Evolutionary conservation across 2,888 invertebrate genomes (phyloP).

Genomic region (Andrena marginata): DNA sequence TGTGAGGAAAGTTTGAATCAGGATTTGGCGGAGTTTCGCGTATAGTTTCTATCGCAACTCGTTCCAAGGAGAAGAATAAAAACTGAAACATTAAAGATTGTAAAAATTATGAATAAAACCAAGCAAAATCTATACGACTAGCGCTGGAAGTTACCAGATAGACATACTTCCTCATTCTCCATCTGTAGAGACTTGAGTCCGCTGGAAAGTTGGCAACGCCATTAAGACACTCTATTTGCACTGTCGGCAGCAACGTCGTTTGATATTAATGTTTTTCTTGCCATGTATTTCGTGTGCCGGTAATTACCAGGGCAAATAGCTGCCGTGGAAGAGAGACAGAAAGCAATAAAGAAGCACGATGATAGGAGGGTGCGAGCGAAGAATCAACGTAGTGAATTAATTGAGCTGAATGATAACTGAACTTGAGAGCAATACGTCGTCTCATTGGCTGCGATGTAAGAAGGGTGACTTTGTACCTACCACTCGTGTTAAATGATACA

Average conservation of each 20-base stretch:
- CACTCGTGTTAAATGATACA: background rate
- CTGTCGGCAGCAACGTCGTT: slow-evolving; percentile 78
- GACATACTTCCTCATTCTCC: slow-evolving; percentile 63
- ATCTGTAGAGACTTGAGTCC: slow-evolving; percentile 50
- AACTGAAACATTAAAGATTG: slow-evolving; percentile 5
- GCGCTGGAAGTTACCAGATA: slow-evolving; percentile 53
- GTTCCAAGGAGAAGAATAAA: background rate
- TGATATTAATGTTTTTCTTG: slow-evolving; percentile 84
- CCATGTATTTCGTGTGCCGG: slow-evolving; percentile 76
- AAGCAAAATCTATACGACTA: slow-evolving; percentile 43
- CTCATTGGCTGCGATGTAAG: background rate
- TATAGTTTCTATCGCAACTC: background rate
- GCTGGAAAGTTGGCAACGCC: slow-evolving; percentile 78
- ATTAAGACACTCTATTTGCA: slow-evolving; percentile 82
- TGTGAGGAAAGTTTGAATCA: no score
- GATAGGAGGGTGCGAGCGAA: slow-evolving; percentile 42
- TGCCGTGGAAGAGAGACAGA: slow-evolving; percentile 50
- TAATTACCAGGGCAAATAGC: slow-evolving; percentile 81
- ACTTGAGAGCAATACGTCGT: slow-evolving; percentile 1
- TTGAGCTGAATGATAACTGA: slow-evolving; percentile 49
- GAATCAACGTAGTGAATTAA: slow-evolving; percentile 58
- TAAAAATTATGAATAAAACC: slow-evolving; percentile 40
- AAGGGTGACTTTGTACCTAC: background rate
- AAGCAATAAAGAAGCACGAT: slow-evolving; percentile 48
- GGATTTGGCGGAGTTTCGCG: no score